Evolutionary conservation across 2,113 vertebrate genomes (phyloP).

Genomic region (Athene noctua): DNA sequence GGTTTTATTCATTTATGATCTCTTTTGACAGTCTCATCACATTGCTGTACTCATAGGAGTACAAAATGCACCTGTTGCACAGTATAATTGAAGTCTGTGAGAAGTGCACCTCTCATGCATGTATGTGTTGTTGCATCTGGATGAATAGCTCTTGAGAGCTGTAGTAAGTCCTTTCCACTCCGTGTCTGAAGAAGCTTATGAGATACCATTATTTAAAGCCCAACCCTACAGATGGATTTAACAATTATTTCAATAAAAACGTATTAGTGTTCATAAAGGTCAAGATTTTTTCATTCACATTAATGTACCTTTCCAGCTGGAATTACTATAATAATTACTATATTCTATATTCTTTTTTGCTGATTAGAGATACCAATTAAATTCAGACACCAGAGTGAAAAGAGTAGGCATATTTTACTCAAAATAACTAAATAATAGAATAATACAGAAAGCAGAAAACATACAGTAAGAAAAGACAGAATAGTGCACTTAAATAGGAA

Average conservation of each 20-base stretch:
- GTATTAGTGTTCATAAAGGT: neutral
- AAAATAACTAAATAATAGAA: no score
- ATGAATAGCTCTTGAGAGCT: neutral
- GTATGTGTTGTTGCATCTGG: accelerated
- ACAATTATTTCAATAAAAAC: neutral
- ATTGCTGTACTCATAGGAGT: neutral
- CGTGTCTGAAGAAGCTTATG: neutral
- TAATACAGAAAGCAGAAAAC: no score
- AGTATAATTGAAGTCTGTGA: neutral
- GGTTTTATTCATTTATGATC: neutral
- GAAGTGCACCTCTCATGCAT: neutral
- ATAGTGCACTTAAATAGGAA: no score
- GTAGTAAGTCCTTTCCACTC: neutral
- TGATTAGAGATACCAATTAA: no score
- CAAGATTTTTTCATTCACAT: neutral
- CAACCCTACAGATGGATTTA: neutral
- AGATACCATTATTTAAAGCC: neutral
- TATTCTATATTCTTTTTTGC: neutral
- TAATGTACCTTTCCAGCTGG: neutral
- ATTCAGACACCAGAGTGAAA: no score
- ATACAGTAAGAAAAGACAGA: no score
- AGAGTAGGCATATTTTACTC: no score
- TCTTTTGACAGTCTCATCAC: neutral
- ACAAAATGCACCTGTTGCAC: neutral
- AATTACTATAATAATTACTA: neutral